Evolutionary conservation across 2,888 invertebrate genomes (phyloP), one percentile per base, ranked within the genome.

Genomic region (Melipona beecheii): DNA sequence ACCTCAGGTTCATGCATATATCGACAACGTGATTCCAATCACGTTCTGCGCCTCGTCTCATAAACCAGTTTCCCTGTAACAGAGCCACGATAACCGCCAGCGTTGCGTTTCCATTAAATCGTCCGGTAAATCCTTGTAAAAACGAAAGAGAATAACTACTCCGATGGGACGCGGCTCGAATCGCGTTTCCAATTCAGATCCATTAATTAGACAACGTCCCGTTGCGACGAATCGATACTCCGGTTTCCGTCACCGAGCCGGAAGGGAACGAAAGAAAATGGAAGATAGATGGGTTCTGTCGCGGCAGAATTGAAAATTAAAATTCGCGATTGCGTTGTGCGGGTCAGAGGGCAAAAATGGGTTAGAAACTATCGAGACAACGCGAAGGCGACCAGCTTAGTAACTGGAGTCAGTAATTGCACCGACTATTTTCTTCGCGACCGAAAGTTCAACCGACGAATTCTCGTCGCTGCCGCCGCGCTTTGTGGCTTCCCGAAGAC

Each of bases 261-360:
- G 11, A 24, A 24, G 17, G 5, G 19, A 58, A 9, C 24, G 66
- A 5, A 54, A 24, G 11, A 56, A 56, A 43, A 52, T 9, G 27
- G 52, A 15, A 24, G 4, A 36, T 21, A 62, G 36, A 52, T 13
- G 11, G 31, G 15, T 17, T 24, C 19, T 31, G 60, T 75, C 64
- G 60, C 76, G 21, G 75, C 58, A 52, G 88, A 90, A 91, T 91
- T 92, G 87, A 88, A 90, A 90, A 90, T 91, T 87, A 90, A 90
- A 91, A 92, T 91, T 91, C 88, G 89, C 83, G 88, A 89, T 88
- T 78, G 83, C 78, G 78, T 87, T 89, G 89, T 88, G 85, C 75
- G 24, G 81, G 78, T 89, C 9, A 85, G 24, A 60, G 27, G 9
- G 11, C 19, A 24, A 17, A 19, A 4, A 19, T 6, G 24, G 75